phyloP scores from a whole-genome alignment of 92 coral and sea anemone genomes.

The Zoanthus gigantus region DNA sequence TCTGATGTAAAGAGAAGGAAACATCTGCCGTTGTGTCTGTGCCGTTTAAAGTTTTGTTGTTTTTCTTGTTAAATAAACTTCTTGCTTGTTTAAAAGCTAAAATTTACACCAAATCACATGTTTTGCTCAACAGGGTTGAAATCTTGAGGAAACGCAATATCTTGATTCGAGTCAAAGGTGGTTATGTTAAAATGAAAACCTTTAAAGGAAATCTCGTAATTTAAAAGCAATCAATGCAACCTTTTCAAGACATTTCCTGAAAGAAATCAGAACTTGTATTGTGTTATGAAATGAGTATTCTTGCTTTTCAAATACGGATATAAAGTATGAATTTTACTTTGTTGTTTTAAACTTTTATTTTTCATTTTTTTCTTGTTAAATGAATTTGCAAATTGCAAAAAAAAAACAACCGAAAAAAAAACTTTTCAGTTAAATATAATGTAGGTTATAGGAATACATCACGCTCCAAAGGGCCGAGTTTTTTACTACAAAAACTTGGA shows the following conservation, averaged over 20 bases:
- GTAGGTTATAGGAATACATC: background rate
- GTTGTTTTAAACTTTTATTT: background rate
- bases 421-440: background rate
- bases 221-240: background rate
- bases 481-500: background rate
- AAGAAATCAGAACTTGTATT: background rate
- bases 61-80: constrained; percentile 1
- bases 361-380: background rate
- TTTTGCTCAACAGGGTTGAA: background rate
- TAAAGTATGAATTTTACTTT: background rate
- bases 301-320: background rate
- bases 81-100: background rate
- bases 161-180: background rate
- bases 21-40: constrained; percentile 26
- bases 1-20: background rate
- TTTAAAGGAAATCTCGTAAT: background rate
- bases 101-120: background rate
- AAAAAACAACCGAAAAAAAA: background rate
- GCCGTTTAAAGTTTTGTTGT: background rate
- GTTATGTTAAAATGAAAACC: background rate
- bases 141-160: background rate
- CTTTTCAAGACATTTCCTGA: constrained; percentile 15
- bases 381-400: background rate
- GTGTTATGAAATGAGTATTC: background rate
- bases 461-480: background rate